These are phyloP conservation scores for Parus major DNA, from an alignment of 2,113 vertebrate species.

Conservation along the genomic window DNA sequence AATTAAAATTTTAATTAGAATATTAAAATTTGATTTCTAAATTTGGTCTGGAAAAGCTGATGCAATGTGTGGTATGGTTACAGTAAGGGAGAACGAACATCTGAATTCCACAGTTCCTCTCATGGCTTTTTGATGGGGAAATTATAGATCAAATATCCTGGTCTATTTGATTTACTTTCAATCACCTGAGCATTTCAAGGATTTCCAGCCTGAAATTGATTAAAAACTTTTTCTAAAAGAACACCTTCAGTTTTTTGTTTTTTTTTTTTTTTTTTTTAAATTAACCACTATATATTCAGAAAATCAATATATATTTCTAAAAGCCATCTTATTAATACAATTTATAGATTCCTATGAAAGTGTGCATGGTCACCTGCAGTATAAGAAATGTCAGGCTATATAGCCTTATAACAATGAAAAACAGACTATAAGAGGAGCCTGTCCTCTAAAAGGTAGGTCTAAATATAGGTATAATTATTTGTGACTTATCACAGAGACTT, in stretches of 20 bases:
- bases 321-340: background rate
- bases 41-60: conserved; percentile 4
- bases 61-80: background rate
- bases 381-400: background rate
- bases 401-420: conserved; percentile 1
- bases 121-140: background rate
- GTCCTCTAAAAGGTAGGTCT: background rate
- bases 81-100: background rate
- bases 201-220: background rate
- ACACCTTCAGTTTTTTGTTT: background rate
- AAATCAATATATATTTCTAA: background rate
- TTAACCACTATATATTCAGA: background rate
- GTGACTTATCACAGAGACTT: background rate
- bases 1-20: background rate
- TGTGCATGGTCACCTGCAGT: background rate
- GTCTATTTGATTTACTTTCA: background rate
- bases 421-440: background rate
- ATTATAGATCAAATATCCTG: background rate
- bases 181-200: background rate
- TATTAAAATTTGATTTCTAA: background rate
- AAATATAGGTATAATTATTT: conserved; percentile 34
- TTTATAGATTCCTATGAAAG: background rate
- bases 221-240: background rate
- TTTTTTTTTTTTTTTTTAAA: background rate
- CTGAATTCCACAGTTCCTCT: background rate